Evolutionary conservation across 2,797 vertebrate species (phyloP).

Genomic region (Eurystomus glaucurus): DNA sequence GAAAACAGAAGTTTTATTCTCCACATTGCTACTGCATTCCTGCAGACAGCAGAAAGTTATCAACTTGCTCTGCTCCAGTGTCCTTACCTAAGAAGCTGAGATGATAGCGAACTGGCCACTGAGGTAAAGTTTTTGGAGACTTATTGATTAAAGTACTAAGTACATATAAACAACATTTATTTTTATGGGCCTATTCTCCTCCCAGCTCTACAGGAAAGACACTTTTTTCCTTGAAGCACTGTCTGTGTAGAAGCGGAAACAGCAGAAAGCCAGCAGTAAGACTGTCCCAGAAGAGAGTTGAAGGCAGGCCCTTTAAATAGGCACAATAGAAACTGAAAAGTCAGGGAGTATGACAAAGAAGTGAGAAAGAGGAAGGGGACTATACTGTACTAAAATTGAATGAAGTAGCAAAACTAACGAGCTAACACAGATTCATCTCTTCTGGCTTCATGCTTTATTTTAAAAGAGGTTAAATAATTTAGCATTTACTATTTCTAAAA

Average conservation of each 20-base stretch:
- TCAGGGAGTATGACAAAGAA: not conserved
- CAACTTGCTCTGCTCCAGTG: not conserved
- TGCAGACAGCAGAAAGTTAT: not conserved
- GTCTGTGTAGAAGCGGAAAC: conserved; percentile 12
- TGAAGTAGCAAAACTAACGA: not conserved
- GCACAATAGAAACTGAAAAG: not conserved
- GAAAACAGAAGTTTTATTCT: not conserved
- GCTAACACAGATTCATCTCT: not conserved
- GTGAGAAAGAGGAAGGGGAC: not conserved
- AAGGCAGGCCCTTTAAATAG: not conserved
- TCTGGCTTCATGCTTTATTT: not conserved
- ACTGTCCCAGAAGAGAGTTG: conserved; percentile 2
- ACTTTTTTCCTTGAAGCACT: not conserved
- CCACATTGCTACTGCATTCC: not conserved
- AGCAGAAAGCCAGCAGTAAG: conserved; percentile 26
- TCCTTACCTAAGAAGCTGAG: not conserved
- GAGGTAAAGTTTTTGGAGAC: not conserved
- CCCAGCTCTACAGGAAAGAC: not conserved
- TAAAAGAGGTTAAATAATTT: not conserved
- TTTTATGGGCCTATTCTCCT: not conserved
- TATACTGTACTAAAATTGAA: not conserved
- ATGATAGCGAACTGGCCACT: not conserved
- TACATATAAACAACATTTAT: not conserved
- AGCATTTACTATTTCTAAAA: not conserved
- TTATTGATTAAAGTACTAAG: not conserved